These are phyloP conservation scores for Taphrorychus bicolor DNA, from an alignment of 2,888 invertebrate species.

Conservation along the genomic window DNA sequence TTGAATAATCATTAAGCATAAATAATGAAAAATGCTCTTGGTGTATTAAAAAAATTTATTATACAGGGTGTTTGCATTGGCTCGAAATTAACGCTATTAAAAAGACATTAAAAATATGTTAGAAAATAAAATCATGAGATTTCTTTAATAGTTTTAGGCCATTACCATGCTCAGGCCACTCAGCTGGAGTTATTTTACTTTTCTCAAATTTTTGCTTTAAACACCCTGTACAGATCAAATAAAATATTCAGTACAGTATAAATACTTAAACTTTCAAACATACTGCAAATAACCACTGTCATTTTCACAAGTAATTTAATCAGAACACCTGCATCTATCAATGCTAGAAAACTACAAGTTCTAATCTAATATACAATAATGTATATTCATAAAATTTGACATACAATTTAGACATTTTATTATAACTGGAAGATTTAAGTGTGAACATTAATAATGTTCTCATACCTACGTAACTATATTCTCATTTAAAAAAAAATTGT, in stretches of 20 bases:
- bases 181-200: too few species aligned
- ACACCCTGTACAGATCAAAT: too few species aligned
- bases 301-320: too few species aligned
- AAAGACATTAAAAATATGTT: too few species aligned
- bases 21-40: background rate
- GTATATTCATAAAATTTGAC: slow-evolving; percentile 10
- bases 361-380: background rate
- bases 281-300: background rate
- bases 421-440: slow-evolving; percentile 3
- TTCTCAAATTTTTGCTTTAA: too few species aligned
- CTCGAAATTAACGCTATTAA: too few species aligned
- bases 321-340: background rate
- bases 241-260: background rate
- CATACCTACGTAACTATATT: slow-evolving; percentile 25
- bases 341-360: background rate
- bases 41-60: background rate
- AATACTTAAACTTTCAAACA: background rate
- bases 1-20: background rate
- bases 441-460: too few species aligned
- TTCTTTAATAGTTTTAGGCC: too few species aligned
- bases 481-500: background rate
- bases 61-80: background rate
- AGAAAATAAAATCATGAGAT: too few species aligned
- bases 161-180: too few species aligned
- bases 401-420: slow-evolving; percentile 5